Evolutionary conservation across 2,113 vertebrate species (phyloP).

Genomic region (Saguinus imperator): DNA sequence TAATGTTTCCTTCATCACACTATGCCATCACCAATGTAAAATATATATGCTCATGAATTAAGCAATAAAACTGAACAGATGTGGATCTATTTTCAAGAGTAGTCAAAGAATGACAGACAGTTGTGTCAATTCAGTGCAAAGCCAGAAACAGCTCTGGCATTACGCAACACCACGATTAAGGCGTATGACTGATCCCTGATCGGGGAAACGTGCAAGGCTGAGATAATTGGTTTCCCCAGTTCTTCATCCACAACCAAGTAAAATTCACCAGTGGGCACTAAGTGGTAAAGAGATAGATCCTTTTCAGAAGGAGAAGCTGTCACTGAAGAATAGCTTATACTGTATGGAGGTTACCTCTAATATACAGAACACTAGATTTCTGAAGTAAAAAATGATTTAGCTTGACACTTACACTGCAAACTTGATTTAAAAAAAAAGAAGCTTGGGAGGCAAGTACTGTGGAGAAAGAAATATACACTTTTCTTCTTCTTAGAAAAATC

Average conservation of each 20-base stretch:
- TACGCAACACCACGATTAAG: neutral
- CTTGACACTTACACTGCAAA: neutral
- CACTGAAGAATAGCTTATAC: slow-evolving; percentile 10
- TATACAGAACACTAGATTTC: neutral
- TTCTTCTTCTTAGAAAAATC: slow-evolving; percentile 4
- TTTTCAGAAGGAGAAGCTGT: neutral
- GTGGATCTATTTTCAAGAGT: neutral
- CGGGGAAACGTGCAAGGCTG: neutral
- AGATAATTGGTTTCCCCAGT: slow-evolving; percentile 15
- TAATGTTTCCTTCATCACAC: neutral
- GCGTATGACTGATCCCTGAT: neutral
- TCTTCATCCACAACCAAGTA: slow-evolving; percentile 4
- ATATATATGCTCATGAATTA: neutral
- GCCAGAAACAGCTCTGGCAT: neutral
- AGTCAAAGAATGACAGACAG: neutral
- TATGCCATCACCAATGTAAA: neutral
- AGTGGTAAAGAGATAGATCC: neutral
- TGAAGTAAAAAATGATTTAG: slow-evolving; percentile 33
- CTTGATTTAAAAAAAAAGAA: slow-evolving; percentile 5
- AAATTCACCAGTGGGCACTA: neutral
- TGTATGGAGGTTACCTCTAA: neutral
- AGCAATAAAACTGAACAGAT: neutral
- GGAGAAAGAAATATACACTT: neutral
- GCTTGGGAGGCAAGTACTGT: neutral
- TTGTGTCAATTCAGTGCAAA: neutral